Percentiles rank a stretch among this genome's conserved stretches.
phyloP scores from a whole-genome alignment of 92 coral and sea anemone species.

The Epizoanthus illoricatus region DNA sequence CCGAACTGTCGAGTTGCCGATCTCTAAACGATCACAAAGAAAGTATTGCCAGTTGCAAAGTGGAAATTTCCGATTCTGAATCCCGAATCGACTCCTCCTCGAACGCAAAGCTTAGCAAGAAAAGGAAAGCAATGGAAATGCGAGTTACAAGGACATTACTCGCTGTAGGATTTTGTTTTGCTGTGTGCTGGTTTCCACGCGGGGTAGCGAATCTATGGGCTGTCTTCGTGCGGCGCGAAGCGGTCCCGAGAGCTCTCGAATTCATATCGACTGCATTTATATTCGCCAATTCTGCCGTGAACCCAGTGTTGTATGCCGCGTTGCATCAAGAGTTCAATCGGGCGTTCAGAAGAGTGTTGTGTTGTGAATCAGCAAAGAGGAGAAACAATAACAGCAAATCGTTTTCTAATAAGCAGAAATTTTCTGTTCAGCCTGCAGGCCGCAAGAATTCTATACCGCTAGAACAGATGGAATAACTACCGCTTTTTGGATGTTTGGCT shows the following conservation, averaged over 20 bases:
- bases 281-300: constrained; percentile 83
- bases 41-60: neutral
- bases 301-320: constrained; percentile 89
- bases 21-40: neutral
- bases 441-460: constrained; percentile 30
- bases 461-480: neutral
- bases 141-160: constrained; percentile 89
- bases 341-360: constrained; percentile 75
- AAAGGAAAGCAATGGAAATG: constrained; percentile 69
- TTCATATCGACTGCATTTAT: constrained; percentile 87
- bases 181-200: constrained; percentile 92
- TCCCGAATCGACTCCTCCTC: constrained; percentile 20
- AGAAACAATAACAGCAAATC: constrained; percentile 29
- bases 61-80: neutral
- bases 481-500: too few species aligned
- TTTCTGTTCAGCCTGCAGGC: neutral
- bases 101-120: constrained; percentile 46
- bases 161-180: constrained; percentile 86
- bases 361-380: constrained; percentile 36
- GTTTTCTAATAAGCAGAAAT: neutral
- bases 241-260: constrained; percentile 88
- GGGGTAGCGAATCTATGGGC: constrained; percentile 97
- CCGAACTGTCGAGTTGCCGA: neutral
- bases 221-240: constrained; percentile 72
- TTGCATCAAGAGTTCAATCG: constrained; percentile 84